Evolutionary conservation across 2,797 vertebrate genomes (phyloP).

Genomic region (Labeo calbasu): DNA sequence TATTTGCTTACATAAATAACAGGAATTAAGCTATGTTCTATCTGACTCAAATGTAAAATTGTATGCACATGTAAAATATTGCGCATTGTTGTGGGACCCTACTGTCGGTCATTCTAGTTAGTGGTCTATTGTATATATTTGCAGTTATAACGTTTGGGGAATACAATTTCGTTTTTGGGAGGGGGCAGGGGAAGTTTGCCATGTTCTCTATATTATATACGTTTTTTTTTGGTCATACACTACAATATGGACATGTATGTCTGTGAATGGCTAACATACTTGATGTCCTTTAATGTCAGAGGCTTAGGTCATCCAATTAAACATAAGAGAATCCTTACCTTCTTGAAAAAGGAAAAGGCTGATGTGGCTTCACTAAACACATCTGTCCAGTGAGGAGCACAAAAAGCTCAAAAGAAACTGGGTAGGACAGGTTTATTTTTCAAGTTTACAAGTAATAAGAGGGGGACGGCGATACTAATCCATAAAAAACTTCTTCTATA

Average conservation of each 20-base stretch:
- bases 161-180: conserved; percentile 13
- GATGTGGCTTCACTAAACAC: conserved; percentile 23
- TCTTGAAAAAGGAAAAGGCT: conserved; percentile 40
- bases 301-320: conserved; percentile 41
- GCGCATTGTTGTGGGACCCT: background rate
- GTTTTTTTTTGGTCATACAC: background rate
- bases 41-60: no score
- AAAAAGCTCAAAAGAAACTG: conserved; percentile 8
- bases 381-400: conserved; percentile 37
- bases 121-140: background rate
- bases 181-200: background rate
- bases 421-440: conserved; percentile 16
- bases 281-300: conserved; percentile 25
- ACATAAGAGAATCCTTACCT: conserved; percentile 29
- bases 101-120: background rate
- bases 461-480: conserved; percentile 9
- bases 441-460: conserved; percentile 21
- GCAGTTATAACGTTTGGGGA: background rate
- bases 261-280: background rate
- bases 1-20: no score
- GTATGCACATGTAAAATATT: no score
- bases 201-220: background rate
- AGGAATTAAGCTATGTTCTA: no score
- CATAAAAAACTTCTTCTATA: conserved; percentile 45
- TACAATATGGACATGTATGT: background rate